These are phyloP conservation scores for Gallinago media DNA, from an alignment of 2,113 vertebrate species.

Conservation along the genomic window DNA sequence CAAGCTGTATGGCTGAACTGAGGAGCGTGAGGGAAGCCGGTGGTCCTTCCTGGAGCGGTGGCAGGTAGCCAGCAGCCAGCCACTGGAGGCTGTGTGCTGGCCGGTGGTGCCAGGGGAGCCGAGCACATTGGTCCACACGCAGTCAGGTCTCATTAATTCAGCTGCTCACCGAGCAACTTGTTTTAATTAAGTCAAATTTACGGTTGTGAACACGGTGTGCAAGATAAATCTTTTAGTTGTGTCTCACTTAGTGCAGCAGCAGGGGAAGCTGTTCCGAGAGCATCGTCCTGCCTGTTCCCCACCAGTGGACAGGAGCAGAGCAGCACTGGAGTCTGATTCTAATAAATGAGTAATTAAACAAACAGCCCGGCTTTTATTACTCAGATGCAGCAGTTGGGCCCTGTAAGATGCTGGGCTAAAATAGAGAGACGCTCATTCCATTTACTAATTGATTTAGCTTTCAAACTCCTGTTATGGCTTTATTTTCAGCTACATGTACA, in stretches of 20 bases:
- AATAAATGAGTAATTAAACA: not conserved
- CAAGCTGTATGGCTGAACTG: not conserved
- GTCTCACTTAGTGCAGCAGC: not conserved
- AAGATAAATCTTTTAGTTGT: not conserved
- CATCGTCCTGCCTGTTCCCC: not conserved
- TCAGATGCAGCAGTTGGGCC: not conserved
- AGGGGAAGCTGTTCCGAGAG: not conserved
- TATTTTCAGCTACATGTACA: not conserved
- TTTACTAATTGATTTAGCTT: not conserved
- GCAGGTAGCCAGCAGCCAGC: not conserved
- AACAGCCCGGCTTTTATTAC: not conserved
- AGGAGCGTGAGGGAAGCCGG: not conserved
- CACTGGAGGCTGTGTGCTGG: accelerated
- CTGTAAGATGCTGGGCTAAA: not conserved
- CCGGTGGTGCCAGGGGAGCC: not conserved
- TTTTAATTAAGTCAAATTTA: not conserved
- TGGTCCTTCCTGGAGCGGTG: not conserved
- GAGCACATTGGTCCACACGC: accelerated
- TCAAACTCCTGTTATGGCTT: not conserved
- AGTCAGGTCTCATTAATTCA: not conserved
- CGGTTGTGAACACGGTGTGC: not conserved
- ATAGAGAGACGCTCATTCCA: not conserved
- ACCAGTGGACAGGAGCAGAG: not conserved
- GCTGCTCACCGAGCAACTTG: not conserved
- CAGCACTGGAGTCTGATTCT: not conserved